These are phyloP conservation scores for Mesochorus sp. DNA, from an alignment of 2,888 invertebrate species.

Conservation along the genomic window DNA sequence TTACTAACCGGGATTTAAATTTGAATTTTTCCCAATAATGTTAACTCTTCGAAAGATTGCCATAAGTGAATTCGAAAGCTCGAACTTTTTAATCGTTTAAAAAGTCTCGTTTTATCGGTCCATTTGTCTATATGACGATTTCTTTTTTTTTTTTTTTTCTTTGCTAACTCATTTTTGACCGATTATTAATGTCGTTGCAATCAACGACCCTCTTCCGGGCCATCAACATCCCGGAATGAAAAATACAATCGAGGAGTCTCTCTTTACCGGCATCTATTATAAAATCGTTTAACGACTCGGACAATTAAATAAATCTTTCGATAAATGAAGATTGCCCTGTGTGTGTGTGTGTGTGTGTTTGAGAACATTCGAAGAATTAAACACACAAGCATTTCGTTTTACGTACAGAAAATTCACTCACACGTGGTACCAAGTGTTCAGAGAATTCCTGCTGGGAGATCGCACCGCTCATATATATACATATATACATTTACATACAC, in stretches of 20 bases:
- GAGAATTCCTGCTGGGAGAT: conserved; percentile 52
- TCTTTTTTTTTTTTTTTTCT: no score
- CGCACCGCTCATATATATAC: conserved; percentile 25
- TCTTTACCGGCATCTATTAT: conserved; percentile 11
- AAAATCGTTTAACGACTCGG: conserved; percentile 47
- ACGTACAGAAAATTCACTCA: conserved; percentile 7
- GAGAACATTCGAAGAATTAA: conserved; percentile 36
- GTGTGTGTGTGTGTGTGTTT: neutral
- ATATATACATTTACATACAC: neutral
- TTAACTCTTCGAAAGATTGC: neutral
- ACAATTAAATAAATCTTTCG: conserved; percentile 46
- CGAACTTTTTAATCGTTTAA: no score
- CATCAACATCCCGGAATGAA: conserved; percentile 12
- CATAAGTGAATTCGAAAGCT: no score
- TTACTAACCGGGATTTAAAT: neutral
- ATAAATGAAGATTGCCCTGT: conserved; percentile 45
- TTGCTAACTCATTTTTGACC: no score
- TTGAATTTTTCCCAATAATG: neutral
- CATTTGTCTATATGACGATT: no score
- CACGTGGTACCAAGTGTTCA: conserved; percentile 40
- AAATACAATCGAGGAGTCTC: conserved; percentile 29
- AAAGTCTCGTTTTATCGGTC: no score
- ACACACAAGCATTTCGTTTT: conserved; percentile 9
- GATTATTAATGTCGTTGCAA: neutral
- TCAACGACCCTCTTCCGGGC: neutral